Conservation (phyloP, 2,113 vertebrate genomes). For the Pleuronectes platessa region DNA sequence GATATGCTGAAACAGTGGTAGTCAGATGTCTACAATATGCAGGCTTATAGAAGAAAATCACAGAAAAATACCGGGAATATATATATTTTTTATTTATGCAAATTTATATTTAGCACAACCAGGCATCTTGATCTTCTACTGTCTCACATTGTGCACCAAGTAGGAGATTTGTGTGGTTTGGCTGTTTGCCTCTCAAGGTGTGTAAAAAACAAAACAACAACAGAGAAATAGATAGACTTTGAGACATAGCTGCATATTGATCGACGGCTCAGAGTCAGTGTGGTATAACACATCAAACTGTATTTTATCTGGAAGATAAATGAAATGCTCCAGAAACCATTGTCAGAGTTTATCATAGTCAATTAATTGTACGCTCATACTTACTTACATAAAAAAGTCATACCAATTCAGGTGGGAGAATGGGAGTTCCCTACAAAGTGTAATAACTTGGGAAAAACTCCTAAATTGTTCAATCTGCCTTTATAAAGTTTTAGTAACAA, state of each 20-base stretch:
- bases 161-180: neutral
- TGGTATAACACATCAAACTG: no score
- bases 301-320: neutral
- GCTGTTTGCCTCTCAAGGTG: neutral
- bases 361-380: neutral
- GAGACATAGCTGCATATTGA: no score
- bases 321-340: neutral
- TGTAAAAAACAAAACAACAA: conserved; percentile 6
- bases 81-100: neutral
- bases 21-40: neutral
- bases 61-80: neutral
- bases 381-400: no score
- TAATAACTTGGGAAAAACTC: neutral
- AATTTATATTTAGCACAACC: neutral
- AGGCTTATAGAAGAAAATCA: conserved; percentile 8
- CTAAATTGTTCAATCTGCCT: neutral
- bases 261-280: no score
- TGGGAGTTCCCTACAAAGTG: neutral
- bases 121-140: neutral
- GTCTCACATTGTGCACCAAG: neutral
- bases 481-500: neutral
- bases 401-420: conserved; percentile 12
- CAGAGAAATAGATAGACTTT: neutral
- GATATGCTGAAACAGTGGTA: neutral
- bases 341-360: neutral